phyloP scores from a whole-genome alignment of 2,888 invertebrate genomes.

The Cotesia congregata region DNA sequence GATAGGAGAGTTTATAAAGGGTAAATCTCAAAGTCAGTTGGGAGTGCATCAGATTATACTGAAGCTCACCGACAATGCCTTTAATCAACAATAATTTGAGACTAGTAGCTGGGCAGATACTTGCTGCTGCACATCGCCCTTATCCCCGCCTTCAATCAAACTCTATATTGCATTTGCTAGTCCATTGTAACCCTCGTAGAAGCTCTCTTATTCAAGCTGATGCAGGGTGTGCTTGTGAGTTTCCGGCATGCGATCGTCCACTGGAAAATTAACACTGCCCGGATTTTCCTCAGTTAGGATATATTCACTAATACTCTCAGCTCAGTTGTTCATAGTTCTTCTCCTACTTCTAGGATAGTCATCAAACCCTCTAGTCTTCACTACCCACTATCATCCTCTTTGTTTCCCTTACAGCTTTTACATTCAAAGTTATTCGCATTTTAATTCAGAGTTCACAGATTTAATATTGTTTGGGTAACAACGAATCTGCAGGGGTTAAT shows the following conservation, averaged over 20 bases:
- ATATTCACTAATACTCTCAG: slow-evolving; percentile 32
- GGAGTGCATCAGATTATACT: slow-evolving; percentile 22
- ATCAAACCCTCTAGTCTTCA: slow-evolving; percentile 6
- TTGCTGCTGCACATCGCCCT: slow-evolving; percentile 24
- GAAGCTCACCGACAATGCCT: slow-evolving; percentile 59
- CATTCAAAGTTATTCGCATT: slow-evolving; percentile 24
- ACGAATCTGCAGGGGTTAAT: background rate
- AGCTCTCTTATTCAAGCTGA: slow-evolving; percentile 8
- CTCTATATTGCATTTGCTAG: slow-evolving; percentile 44
- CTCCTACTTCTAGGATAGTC: slow-evolving; percentile 5
- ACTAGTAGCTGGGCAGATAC: slow-evolving; percentile 36
- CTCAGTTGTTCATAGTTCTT: background rate
- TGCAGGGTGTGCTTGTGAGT: slow-evolving; percentile 42
- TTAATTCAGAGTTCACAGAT: slow-evolving; percentile 13
- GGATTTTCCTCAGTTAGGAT: slow-evolving; percentile 59
- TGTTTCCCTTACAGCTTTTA: slow-evolving; percentile 33
- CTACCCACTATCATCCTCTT: slow-evolving; percentile 12
- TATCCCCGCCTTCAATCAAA: slow-evolving; percentile 29
- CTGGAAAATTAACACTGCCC: slow-evolving; percentile 65
- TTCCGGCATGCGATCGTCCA: slow-evolving; percentile 59
- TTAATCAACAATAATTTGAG: slow-evolving; percentile 67
- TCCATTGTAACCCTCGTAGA: slow-evolving; percentile 32
- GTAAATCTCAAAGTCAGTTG: slow-evolving; percentile 50
- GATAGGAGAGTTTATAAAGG: slow-evolving; percentile 17
- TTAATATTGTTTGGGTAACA: background rate